A percentile compares a stretch with the other conserved stretches of the same genome.
Evolutionary conservation across 2,797 vertebrate species (phyloP).

Genomic region (Spheniscus humboldti): DNA sequence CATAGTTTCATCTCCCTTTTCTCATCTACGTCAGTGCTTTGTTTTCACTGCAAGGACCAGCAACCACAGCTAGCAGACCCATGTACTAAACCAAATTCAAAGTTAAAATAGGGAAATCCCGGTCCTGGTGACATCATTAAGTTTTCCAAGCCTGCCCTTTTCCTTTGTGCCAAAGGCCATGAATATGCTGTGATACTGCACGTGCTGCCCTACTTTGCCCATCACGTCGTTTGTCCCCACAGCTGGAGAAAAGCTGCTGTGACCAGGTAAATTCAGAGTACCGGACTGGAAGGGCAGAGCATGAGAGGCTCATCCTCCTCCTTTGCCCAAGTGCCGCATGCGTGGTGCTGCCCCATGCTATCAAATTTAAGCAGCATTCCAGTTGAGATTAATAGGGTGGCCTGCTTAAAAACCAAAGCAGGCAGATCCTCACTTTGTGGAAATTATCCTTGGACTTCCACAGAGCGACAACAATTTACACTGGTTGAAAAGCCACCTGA

Average conservation of each 20-base stretch:
- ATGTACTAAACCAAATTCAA: background rate
- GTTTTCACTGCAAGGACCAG: background rate
- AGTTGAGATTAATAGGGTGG: background rate
- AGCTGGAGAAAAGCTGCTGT: background rate
- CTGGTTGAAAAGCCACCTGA: background rate
- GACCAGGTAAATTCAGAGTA: background rate
- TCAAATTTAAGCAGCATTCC: background rate
- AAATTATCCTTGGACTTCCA: background rate
- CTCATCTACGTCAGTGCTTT: background rate
- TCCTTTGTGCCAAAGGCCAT: background rate
- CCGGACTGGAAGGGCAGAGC: background rate
- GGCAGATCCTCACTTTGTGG: background rate
- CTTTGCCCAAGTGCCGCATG: background rate
- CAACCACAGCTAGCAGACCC: background rate
- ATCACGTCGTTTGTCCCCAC: background rate
- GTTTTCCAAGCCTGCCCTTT: background rate
- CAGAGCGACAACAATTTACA: background rate
- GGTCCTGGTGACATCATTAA: background rate
- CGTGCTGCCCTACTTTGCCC: accelerated
- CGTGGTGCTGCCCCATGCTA: background rate
- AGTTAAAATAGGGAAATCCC: background rate
- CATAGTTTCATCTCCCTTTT: background rate
- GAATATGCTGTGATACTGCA: background rate
- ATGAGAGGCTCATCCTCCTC: background rate
- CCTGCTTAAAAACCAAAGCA: background rate